Evolutionary conservation across 2,888 invertebrate species (phyloP).

Genomic region (Drosophila lutescens): DNA sequence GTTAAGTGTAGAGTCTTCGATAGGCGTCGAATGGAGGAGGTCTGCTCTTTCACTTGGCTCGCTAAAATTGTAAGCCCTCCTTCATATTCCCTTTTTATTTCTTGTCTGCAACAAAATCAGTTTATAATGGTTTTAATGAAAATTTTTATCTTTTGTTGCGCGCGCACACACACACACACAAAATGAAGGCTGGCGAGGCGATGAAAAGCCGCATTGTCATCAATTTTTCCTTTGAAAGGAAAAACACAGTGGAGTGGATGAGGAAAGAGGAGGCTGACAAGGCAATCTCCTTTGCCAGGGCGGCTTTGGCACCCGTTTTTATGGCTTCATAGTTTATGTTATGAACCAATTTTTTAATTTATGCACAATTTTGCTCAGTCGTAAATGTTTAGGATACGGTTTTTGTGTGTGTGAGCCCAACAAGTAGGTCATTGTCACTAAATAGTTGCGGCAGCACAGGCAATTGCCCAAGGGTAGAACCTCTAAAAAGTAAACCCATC

Average conservation of each 20-base stretch:
- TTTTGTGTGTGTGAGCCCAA: slow-evolving; percentile 9
- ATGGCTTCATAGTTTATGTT: slow-evolving; percentile 68
- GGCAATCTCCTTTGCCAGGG: slow-evolving; percentile 34
- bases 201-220: slow-evolving; percentile 78
- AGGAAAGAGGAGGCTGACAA: slow-evolving; percentile 35
- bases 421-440: slow-evolving; percentile 73
- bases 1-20: slow-evolving; percentile 27
- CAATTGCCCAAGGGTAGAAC: slow-evolving; percentile 57
- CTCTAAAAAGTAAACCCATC: slow-evolving; percentile 20
- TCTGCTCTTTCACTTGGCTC: slow-evolving; percentile 11
- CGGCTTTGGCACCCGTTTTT: slow-evolving; percentile 52
- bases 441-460: slow-evolving; percentile 62
- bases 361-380: slow-evolving; percentile 65
- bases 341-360: slow-evolving; percentile 66
- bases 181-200: slow-evolving; percentile 53
- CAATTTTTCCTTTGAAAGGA: slow-evolving; percentile 66
- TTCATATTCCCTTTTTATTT: slow-evolving; percentile 31
- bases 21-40: slow-evolving; percentile 13
- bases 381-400: slow-evolving; percentile 21
- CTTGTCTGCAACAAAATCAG: slow-evolving; percentile 56
- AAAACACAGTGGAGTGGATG: slow-evolving; percentile 33
- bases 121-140: slow-evolving; percentile 76
- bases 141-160: slow-evolving; percentile 77
- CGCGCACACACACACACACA: slow-evolving; percentile 29
- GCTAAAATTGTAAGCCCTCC: slow-evolving; percentile 28